phyloP scores from a whole-genome alignment of 2,888 invertebrate species.

The Hemithea aestivaria region DNA sequence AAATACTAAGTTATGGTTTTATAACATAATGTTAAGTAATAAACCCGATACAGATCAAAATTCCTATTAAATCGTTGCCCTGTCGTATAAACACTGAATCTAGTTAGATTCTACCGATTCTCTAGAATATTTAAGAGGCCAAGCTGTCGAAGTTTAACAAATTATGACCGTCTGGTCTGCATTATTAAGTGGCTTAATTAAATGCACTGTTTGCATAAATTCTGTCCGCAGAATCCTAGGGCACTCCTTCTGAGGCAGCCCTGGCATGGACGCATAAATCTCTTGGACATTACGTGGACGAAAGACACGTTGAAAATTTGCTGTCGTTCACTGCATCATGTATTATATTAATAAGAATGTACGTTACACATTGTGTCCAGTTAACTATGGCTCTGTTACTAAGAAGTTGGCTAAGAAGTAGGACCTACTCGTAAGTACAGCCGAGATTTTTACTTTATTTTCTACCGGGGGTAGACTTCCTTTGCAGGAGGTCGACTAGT shows the following conservation, averaged over 20 bases:
- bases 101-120: neutral
- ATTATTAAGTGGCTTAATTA: slow-evolving; percentile 7
- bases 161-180: slow-evolving; percentile 3
- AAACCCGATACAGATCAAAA: too few relatives aligned
- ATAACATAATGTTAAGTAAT: too few relatives aligned
- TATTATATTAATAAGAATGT: slow-evolving; percentile 25
- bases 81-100: neutral
- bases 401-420: too few relatives aligned
- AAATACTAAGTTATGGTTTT: too few relatives aligned
- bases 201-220: slow-evolving; percentile 5
- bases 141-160: slow-evolving; percentile 14
- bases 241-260: slow-evolving; percentile 18
- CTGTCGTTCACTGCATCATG: slow-evolving; percentile 33
- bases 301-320: slow-evolving; percentile 72
- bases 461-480: too few relatives aligned
- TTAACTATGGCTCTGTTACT: neutral
- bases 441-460: too few relatives aligned
- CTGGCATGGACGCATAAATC: slow-evolving; percentile 62
- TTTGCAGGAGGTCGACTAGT: too few relatives aligned
- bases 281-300: slow-evolving; percentile 69
- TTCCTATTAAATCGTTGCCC: too few relatives aligned
- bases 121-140: neutral
- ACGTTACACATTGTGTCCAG: slow-evolving; percentile 6
- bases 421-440: too few relatives aligned
- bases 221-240: neutral